Conservation (phyloP, 1,140 invertebrate genomes). For the Ruditapes philippinarum region DNA sequence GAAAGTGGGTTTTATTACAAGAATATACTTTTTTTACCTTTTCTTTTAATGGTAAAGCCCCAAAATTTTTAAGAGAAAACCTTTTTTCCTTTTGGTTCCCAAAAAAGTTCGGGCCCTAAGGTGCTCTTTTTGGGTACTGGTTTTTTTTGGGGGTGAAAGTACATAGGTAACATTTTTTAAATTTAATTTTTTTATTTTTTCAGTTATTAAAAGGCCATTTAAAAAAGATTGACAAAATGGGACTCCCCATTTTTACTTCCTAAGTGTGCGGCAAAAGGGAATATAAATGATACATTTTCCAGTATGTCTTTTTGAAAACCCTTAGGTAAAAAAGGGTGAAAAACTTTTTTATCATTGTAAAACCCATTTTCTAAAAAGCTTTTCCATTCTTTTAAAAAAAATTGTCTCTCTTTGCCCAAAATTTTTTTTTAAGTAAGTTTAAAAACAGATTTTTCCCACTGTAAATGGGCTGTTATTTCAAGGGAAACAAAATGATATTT, state of each 20-base stretch:
- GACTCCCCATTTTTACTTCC: slow-evolving; percentile 21
- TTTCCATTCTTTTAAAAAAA: too few species aligned
- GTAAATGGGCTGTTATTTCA: too few species aligned
- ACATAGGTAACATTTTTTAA: slow-evolving; percentile 41
- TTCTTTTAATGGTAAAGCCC: too few species aligned
- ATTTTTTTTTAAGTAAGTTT: too few species aligned
- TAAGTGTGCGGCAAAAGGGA: slow-evolving; percentile 62
- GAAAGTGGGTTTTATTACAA: slow-evolving; percentile 2
- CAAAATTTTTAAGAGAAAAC: too few species aligned
- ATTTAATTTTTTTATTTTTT: slow-evolving; percentile 28
- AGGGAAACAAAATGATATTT: too few species aligned
- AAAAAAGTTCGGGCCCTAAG: background rate
- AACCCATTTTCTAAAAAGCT: too few species aligned
- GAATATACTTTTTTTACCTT: too few species aligned
- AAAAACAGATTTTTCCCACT: too few species aligned
- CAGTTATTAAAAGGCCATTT: slow-evolving; percentile 60
- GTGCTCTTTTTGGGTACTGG: background rate
- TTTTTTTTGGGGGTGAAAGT: too few species aligned
- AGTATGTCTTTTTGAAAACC: background rate
- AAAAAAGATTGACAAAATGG: slow-evolving; percentile 31
- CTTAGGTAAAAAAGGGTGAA: slow-evolving; percentile 54
- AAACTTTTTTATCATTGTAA: background rate
- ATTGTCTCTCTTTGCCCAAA: too few species aligned
- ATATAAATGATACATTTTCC: slow-evolving; percentile 56
- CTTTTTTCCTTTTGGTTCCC: background rate